Evolutionary conservation across 2,113 vertebrate genomes (phyloP).

Genomic region (Pollimyrus isidori): DNA sequence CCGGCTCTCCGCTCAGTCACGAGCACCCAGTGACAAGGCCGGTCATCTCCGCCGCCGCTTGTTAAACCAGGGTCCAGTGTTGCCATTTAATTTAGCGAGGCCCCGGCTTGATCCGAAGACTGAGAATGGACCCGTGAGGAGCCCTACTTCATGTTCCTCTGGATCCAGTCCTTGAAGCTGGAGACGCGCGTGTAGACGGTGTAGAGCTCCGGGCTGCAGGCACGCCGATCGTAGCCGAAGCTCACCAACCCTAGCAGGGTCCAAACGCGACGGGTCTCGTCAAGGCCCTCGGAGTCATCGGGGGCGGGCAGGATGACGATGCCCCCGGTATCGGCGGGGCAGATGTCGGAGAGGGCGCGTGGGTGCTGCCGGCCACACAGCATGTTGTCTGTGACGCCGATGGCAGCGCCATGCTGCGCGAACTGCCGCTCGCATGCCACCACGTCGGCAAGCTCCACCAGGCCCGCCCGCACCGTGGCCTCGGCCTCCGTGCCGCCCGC

Average conservation of each 20-base stretch:
- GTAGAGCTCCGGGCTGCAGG: slow-evolving; percentile 77
- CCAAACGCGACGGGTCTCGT: slow-evolving; percentile 63
- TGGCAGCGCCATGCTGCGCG: slow-evolving; percentile 72
- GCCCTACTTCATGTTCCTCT: slow-evolving; percentile 85
- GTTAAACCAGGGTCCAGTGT: slow-evolving; percentile 50
- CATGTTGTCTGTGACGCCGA: slow-evolving; percentile 93
- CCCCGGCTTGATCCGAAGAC: slow-evolving; percentile 24
- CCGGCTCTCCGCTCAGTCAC: slow-evolving; percentile 40
- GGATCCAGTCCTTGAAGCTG: slow-evolving; percentile 91
- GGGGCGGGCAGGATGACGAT: slow-evolving; percentile 66
- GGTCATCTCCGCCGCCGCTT: background rate
- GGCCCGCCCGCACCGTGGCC: slow-evolving; percentile 72
- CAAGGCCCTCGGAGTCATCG: slow-evolving; percentile 39
- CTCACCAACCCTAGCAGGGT: slow-evolving; percentile 87
- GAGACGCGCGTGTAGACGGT: slow-evolving; percentile 81
- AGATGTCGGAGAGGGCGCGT: slow-evolving; percentile 71
- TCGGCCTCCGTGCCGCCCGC: slow-evolving; percentile 49
- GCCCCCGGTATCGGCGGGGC: slow-evolving; percentile 90
- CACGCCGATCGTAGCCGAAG: slow-evolving; percentile 87
- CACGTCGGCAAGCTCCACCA: slow-evolving; percentile 72
- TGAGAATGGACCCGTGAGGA: background rate
- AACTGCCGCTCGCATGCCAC: slow-evolving; percentile 88
- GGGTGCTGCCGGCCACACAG: slow-evolving; percentile 77
- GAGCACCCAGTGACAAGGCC: slow-evolving; percentile 16
- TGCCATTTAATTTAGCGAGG: slow-evolving; percentile 36